Percentiles rank a stretch among this genome's conserved stretches.
phyloP scores from a whole-genome alignment of 2,797 vertebrate genomes.

The Enteromius unitaeniatus region DNA sequence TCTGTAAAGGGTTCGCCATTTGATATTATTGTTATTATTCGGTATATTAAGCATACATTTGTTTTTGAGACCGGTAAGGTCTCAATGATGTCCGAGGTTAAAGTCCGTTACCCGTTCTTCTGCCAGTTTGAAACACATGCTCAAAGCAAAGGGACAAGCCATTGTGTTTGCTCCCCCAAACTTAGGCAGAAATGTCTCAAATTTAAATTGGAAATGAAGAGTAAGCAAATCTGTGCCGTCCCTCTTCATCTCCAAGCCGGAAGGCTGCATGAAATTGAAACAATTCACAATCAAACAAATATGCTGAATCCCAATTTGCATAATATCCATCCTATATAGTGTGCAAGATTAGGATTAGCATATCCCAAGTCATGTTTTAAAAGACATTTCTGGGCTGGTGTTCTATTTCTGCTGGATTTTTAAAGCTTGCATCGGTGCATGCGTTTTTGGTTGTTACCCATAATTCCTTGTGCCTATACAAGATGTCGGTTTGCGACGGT shows the following conservation, averaged over 20 bases:
- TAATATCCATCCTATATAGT: slow-evolving; percentile 7
- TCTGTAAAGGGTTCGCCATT: slow-evolving; percentile 21
- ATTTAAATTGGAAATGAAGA: not conserved
- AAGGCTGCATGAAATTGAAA: not conserved
- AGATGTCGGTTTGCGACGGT: not conserved
- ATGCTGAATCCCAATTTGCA: slow-evolving; percentile 9
- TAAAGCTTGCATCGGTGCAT: not conserved
- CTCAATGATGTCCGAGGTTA: not conserved
- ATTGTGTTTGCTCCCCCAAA: not conserved
- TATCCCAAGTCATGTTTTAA: not conserved
- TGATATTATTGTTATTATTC: not conserved
- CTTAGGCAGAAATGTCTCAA: not conserved
- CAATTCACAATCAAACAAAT: slow-evolving; percentile 23
- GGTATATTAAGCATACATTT: not conserved
- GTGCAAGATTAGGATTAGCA: slow-evolving; percentile 14
- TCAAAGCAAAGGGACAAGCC: not conserved
- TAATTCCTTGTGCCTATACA: not conserved
- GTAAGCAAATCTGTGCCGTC: not conserved
- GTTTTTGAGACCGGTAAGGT: slow-evolving; percentile 13
- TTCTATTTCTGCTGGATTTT: slow-evolving; percentile 9
- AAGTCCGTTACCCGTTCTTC: not conserved
- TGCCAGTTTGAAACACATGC: not conserved
- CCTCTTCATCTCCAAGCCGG: not conserved
- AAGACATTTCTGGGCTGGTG: not conserved
- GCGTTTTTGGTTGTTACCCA: not conserved